These are phyloP conservation scores for Brachylomia viminalis DNA, from an alignment of 2,888 invertebrate genomes.

Conservation along the genomic window DNA sequence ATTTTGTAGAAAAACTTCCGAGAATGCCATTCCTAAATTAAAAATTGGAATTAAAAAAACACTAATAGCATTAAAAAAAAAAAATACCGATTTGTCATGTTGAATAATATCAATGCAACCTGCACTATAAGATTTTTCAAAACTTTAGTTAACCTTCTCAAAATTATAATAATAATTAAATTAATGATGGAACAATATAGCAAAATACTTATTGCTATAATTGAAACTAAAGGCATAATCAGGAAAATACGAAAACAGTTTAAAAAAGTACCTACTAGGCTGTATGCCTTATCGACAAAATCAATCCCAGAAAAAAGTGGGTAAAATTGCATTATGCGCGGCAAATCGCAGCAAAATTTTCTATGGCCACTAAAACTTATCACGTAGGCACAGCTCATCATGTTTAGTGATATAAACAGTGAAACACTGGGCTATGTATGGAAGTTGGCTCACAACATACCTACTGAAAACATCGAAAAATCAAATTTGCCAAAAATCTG, in stretches of 20 bases:
- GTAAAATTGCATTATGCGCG: slow-evolving; percentile 28
- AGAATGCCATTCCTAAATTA: background rate
- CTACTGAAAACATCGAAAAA: slow-evolving; percentile 37
- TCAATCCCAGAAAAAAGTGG: slow-evolving; percentile 32
- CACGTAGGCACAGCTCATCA: slow-evolving; percentile 16
- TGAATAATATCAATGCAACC: background rate
- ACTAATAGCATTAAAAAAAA: background rate
- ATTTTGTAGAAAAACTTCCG: background rate
- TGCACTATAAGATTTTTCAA: background rate
- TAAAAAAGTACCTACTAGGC: slow-evolving; percentile 18
- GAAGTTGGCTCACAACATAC: slow-evolving; percentile 63
- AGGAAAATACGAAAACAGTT: background rate
- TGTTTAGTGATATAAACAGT: slow-evolving; percentile 66
- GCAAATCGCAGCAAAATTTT: background rate
- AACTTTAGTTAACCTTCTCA: too few relatives aligned
- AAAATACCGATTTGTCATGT: too few relatives aligned
- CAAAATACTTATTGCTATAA: background rate
- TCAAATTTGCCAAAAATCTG: slow-evolving; percentile 63
- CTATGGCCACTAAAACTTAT: background rate
- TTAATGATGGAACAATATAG: background rate
- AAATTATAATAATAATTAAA: background rate
- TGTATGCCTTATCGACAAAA: slow-evolving; percentile 18
- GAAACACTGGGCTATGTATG: slow-evolving; percentile 61
- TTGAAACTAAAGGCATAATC: background rate
- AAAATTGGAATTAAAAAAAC: background rate